Base-by-base conservation (phyloP, 2,113 vertebrate species). In the Microcebus lehilahytsara region DNA sequence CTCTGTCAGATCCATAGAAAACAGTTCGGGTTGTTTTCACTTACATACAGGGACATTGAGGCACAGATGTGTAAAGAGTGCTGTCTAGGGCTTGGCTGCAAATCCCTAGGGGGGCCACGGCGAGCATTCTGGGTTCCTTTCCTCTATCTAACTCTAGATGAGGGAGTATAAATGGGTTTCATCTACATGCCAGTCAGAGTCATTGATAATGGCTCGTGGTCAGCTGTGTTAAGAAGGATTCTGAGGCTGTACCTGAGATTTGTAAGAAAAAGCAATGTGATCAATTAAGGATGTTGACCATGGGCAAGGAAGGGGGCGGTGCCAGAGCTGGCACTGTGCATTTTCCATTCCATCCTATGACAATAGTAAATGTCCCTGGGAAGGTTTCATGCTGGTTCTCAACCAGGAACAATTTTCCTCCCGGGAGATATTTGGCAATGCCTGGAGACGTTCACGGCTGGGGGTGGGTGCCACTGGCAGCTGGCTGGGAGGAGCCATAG, bases 41-140 rank as follows among this genome's bases (percentile, higher is more conserved):
- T 25, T 32, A 78, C 75, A 23, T 1, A 16, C 4, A 6, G 94
- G 94, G 97, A 96, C 66, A 89, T 80, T 25, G 81, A 88, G 93
- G 88, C 77, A 69, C 40, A 27, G 72, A 23, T 6, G 14, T 40
- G 16, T 20, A 10, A 30, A 58, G 42, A 1, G 3, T 30, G 25
- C 49, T 69, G 17, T 56, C 56, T 9, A 74, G 72, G 88, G 40
- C 46, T 27, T 85, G n/a, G 60, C 81, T 40, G 19, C 42, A 30
- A 51, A 67, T 91, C 49, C 0, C 4, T 23, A 49, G 71, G 67
- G 32, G 49, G 25, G 30, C 51, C 71, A 40, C 23, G 30, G 64
- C 84, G 9, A 77, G 53, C 11, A 8, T 37, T 60, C 56, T 64
- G n/a, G 66, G 23, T 42, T 32, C 75, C 78, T 32, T 62, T 30